These are phyloP conservation scores for Acipenser oxyrinchus DNA, from an alignment of 2,797 vertebrate genomes.

Conservation along the genomic window DNA sequence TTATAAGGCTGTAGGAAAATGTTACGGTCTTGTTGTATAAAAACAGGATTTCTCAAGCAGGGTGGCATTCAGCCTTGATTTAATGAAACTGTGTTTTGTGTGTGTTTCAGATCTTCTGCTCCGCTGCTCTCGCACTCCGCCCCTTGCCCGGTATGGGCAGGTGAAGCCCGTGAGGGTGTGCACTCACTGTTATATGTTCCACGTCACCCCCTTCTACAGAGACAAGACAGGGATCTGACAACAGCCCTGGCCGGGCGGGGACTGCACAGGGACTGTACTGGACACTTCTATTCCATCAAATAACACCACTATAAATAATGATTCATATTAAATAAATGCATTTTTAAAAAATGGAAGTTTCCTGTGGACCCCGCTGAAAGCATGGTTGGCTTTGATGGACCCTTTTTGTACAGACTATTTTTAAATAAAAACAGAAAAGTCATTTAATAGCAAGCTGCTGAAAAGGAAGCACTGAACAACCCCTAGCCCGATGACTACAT, in stretches of 20 bases:
- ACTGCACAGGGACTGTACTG: no score
- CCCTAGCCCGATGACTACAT: conserved; percentile 30
- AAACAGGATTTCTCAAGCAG: no score
- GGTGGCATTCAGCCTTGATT: no score
- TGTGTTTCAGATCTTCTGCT: conserved; percentile 90
- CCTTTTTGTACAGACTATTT: conserved; percentile 43
- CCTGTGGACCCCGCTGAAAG: conserved; percentile 18
- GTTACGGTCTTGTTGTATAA: no score
- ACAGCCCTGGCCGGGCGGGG: conserved; percentile 33
- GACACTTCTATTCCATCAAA: not conserved
- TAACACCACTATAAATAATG: not conserved
- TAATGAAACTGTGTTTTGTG: not conserved
- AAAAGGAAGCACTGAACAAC: conserved; percentile 40
- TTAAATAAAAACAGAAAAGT: conserved; percentile 24
- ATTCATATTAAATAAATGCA: not conserved
- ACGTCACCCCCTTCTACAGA: conserved; percentile 96
- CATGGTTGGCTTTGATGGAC: conserved; percentile 27
- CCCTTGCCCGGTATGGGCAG: conserved; percentile 90
- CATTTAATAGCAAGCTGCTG: conserved; percentile 43
- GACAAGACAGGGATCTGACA: conserved; percentile 60
- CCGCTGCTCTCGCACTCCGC: conserved; percentile 97
- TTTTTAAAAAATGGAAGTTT: conserved; percentile 21
- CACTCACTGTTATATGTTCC: conserved; percentile 97
- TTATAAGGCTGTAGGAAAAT: no score
- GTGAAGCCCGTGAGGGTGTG: conserved; percentile 93